Conservation (phyloP, 1,140 invertebrate genomes). For the Charaxes varanes region DNA sequence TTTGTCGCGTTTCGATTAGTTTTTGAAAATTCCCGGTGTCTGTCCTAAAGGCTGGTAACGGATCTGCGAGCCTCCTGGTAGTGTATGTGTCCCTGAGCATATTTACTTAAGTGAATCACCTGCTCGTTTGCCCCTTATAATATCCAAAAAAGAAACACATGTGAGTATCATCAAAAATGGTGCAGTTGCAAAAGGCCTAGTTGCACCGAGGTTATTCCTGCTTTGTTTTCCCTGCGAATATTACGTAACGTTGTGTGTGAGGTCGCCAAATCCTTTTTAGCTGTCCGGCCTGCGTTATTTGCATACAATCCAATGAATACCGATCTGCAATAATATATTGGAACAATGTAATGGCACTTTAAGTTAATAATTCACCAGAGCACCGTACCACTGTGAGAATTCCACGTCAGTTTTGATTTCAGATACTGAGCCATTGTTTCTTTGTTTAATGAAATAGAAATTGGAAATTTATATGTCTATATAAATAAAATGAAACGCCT, state of each 20-base stretch:
- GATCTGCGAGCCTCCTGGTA: too few relatives aligned
- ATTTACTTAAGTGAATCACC: too few relatives aligned
- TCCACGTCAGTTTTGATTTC: slow-evolving; percentile 14
- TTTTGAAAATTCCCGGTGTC: too few relatives aligned
- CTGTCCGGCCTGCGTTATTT: slow-evolving; percentile 17
- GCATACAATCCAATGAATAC: slow-evolving; percentile 26
- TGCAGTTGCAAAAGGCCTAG: not conserved
- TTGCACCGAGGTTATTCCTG: slow-evolving; percentile 8
- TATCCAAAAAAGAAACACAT: not conserved
- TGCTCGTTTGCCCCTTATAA: too few relatives aligned
- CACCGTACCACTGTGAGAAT: slow-evolving; percentile 9
- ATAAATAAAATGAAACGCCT: too few relatives aligned
- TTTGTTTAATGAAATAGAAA: too few relatives aligned
- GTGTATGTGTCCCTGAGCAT: too few relatives aligned
- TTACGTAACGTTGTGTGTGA: slow-evolving; percentile 16
- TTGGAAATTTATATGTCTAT: too few relatives aligned
- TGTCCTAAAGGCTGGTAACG: too few relatives aligned
- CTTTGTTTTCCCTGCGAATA: slow-evolving; percentile 12
- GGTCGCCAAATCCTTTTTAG: slow-evolving; percentile 23
- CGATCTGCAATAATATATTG: slow-evolving; percentile 1
- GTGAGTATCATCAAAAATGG: not conserved
- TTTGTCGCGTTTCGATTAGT: too few relatives aligned
- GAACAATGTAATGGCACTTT: slow-evolving; percentile 17
- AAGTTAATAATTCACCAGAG: slow-evolving; percentile 13
- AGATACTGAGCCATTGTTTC: slow-evolving; percentile 16